phyloP scores from a whole-genome alignment of 2,797 vertebrate species.

The Cynopterus sphinx region DNA sequence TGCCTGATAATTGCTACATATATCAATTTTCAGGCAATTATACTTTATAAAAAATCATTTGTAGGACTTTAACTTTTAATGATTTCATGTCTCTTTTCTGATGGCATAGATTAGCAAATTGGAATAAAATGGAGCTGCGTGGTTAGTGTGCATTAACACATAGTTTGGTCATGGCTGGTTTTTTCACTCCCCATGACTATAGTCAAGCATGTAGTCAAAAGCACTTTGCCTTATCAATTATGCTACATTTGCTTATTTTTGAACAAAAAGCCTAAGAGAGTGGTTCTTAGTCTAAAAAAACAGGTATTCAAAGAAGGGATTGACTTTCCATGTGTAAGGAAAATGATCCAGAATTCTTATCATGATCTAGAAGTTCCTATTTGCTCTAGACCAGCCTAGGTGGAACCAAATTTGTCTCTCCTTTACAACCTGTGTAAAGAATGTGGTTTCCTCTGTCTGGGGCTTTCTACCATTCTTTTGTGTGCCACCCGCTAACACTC shows the following conservation, averaged over 20 bases:
- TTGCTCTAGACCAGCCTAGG: background rate
- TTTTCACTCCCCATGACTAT: background rate
- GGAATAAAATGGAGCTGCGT: background rate
- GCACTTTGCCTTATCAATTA: background rate
- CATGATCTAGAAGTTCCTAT: background rate
- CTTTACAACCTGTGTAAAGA: background rate
- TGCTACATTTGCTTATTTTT: background rate
- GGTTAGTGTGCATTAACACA: background rate
- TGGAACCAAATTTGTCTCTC: background rate
- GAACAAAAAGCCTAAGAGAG: background rate
- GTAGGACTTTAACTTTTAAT: background rate
- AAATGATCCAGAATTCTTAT: constrained; percentile 8
- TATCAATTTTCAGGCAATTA: constrained; percentile 28
- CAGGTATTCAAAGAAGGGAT: background rate
- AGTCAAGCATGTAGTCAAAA: background rate
- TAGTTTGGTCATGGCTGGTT: background rate
- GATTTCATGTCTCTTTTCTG: constrained; percentile 18
- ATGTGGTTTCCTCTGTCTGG: background rate
- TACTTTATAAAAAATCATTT: constrained; percentile 5
- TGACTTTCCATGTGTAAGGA: background rate
- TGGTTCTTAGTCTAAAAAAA: background rate
- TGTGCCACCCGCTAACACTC: too few relatives aligned
- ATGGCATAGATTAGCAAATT: background rate
- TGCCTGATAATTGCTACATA: background rate
- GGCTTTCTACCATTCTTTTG: background rate